These are phyloP conservation scores for Sipunculus nudus DNA, from an alignment of 2,888 invertebrate species.

Conservation along the genomic window DNA sequence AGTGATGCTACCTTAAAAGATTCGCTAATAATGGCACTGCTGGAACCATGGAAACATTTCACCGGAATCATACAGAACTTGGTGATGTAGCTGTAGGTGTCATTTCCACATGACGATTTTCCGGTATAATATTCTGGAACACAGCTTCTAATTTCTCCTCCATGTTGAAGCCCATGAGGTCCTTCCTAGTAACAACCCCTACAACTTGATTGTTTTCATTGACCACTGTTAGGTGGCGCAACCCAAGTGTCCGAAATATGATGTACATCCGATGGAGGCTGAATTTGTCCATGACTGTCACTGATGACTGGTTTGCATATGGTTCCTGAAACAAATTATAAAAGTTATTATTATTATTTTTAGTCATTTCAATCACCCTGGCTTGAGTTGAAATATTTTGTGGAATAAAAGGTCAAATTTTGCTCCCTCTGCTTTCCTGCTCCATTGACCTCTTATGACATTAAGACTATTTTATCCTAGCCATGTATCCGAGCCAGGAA, in stretches of 20 bases:
- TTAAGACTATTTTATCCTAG: too few species aligned
- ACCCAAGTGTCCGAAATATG: slow-evolving; percentile 66
- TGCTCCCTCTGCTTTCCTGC: too few species aligned
- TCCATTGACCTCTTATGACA: too few species aligned
- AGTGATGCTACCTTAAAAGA: too few species aligned
- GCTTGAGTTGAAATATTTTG: too few species aligned
- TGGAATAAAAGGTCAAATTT: too few species aligned
- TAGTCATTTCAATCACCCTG: too few species aligned
- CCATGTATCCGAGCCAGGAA: too few species aligned
- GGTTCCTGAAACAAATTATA: slow-evolving; percentile 49
- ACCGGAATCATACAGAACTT: too few species aligned
- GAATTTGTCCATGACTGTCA: slow-evolving; percentile 62
- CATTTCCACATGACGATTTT: neutral
- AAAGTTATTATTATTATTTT: neutral
- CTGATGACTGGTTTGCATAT: slow-evolving; percentile 66
- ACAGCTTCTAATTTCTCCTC: slow-evolving; percentile 52
- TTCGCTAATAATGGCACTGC: too few species aligned
- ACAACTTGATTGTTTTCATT: slow-evolving; percentile 60
- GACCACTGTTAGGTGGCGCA: slow-evolving; percentile 66
- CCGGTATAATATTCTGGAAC: neutral
- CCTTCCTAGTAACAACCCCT: slow-evolving; percentile 68
- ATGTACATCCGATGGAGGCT: slow-evolving; percentile 66
- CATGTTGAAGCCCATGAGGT: slow-evolving; percentile 66
- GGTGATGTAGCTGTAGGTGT: neutral
- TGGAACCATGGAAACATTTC: too few species aligned